Percentiles rank a stretch among this genome's conserved stretches.
phyloP scores from a whole-genome alignment of 2,888 invertebrate species.

The Archips crataeganus region DNA sequence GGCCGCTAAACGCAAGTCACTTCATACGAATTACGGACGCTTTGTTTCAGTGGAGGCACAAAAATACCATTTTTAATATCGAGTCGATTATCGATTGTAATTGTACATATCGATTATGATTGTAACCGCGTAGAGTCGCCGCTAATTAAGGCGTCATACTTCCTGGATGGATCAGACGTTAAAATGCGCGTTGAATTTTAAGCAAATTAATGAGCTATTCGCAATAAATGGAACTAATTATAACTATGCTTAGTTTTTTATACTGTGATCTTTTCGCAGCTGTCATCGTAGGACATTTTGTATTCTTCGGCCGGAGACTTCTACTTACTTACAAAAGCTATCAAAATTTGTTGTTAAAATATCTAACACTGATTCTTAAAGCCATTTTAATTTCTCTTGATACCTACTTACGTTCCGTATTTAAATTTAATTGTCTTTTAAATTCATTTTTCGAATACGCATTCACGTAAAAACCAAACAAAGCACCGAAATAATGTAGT shows the following conservation, averaged over 20 bases:
- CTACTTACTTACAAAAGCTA: not conserved
- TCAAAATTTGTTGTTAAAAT: not conserved
- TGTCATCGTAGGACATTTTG: not conserved
- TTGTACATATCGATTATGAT: slow-evolving; percentile 61
- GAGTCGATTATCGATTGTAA: slow-evolving; percentile 69
- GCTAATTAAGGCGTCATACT: slow-evolving; percentile 70
- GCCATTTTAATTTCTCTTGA: not conserved
- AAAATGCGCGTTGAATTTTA: slow-evolving; percentile 32
- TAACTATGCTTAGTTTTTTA: not conserved
- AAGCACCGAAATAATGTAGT: slow-evolving; percentile 18
- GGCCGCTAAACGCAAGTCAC: slow-evolving; percentile 78
- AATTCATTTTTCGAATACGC: too few species aligned
- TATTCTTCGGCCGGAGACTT: not conserved
- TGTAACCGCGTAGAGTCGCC: slow-evolving; percentile 57
- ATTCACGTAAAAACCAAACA: not conserved
- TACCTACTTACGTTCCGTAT: not conserved
- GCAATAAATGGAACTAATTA: slow-evolving; percentile 1
- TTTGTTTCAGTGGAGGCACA: slow-evolving; percentile 79
- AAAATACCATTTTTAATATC: slow-evolving; percentile 77
- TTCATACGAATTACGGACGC: slow-evolving; percentile 81
- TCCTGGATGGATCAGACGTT: slow-evolving; percentile 17
- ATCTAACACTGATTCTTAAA: not conserved
- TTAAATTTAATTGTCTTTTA: not conserved
- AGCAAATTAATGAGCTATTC: slow-evolving; percentile 14
- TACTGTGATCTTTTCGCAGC: not conserved